phyloP scores from a whole-genome alignment of 64 coral and sea anemone genomes.

The Acropora tenuis region DNA sequence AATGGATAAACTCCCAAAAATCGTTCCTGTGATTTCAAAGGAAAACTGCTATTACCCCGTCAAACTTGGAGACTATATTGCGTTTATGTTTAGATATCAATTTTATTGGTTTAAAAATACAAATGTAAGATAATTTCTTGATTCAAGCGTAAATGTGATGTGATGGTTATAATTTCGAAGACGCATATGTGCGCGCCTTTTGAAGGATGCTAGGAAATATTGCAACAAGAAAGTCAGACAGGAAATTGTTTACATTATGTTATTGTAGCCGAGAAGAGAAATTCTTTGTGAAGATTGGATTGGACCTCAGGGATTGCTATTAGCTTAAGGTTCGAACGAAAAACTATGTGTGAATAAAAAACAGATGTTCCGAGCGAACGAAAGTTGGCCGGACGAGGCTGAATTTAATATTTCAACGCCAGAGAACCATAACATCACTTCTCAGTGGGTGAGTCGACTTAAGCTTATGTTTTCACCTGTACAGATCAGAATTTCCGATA shows the following conservation, averaged over 20 bases:
- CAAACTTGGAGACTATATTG: too few relatives aligned
- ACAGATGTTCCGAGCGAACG: slow-evolving; percentile 25
- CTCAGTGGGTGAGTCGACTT: slow-evolving; percentile 32
- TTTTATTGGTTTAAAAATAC: too few relatives aligned
- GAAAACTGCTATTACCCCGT: neutral
- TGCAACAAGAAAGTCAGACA: neutral
- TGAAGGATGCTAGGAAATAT: slow-evolving; percentile 18
- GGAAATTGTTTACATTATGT: slow-evolving; percentile 37
- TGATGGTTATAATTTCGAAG: slow-evolving; percentile 6
- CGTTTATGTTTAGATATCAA: too few relatives aligned
- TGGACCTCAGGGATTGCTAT: neutral
- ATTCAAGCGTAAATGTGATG: neutral
- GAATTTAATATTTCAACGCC: slow-evolving; percentile 45
- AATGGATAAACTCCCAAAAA: neutral
- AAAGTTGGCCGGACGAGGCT: slow-evolving; percentile 10
- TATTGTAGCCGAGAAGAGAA: neutral
- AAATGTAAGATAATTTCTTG: too few relatives aligned
- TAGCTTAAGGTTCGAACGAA: neutral
- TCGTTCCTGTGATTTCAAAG: neutral
- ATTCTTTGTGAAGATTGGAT: neutral
- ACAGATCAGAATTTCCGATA: slow-evolving; percentile 42
- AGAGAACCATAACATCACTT: slow-evolving; percentile 13
- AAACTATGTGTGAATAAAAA: slow-evolving; percentile 13
- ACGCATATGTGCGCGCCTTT: neutral
- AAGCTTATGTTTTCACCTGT: slow-evolving; percentile 27